Evolutionary conservation across 2,797 vertebrate species (phyloP).

Genomic region (Sparus aurata): DNA sequence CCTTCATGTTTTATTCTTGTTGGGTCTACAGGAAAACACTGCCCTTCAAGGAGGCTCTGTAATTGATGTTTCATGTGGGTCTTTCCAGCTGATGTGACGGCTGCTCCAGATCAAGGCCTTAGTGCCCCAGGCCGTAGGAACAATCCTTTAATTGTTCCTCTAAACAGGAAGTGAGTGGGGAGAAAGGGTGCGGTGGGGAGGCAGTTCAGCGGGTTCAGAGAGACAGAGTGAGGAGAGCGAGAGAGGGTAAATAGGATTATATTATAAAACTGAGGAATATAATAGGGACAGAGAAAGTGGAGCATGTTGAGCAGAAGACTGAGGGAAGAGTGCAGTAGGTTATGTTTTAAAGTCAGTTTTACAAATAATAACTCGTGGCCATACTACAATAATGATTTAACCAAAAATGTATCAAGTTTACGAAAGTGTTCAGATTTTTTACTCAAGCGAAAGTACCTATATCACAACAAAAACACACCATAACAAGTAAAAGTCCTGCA

Average conservation of each 20-base stretch:
- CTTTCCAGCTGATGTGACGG: conserved; percentile 54
- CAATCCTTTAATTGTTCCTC: conserved; percentile 80
- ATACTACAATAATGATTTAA: not conserved
- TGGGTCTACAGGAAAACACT: conserved; percentile 2
- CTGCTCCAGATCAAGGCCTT: conserved; percentile 65
- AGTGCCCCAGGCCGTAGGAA: conserved; percentile 60
- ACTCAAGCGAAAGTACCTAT: not conserved
- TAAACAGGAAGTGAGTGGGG: conserved; percentile 80
- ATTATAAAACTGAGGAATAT: conserved; percentile 54
- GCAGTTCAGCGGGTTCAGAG: conserved; percentile 76
- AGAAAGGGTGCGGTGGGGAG: conserved; percentile 62
- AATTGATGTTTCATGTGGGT: conserved; percentile 51
- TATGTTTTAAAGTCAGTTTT: conserved; percentile 1
- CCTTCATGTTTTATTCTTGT: conserved; percentile 12
- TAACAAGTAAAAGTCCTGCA: not conserved
- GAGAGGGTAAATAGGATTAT: conserved; percentile 60
- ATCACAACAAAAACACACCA: not conserved
- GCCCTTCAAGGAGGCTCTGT: conserved; percentile 24
- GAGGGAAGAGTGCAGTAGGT: not conserved
- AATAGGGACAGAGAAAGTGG: conserved; percentile 22
- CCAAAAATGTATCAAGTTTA: not conserved
- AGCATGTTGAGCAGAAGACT: conserved; percentile 3
- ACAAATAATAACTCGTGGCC: not conserved
- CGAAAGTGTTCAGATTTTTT: not conserved
- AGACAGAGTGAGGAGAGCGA: conserved; percentile 37